Base-by-base conservation (phyloP, 2,888 invertebrate genomes). In the Phorcus lineatus region DNA sequence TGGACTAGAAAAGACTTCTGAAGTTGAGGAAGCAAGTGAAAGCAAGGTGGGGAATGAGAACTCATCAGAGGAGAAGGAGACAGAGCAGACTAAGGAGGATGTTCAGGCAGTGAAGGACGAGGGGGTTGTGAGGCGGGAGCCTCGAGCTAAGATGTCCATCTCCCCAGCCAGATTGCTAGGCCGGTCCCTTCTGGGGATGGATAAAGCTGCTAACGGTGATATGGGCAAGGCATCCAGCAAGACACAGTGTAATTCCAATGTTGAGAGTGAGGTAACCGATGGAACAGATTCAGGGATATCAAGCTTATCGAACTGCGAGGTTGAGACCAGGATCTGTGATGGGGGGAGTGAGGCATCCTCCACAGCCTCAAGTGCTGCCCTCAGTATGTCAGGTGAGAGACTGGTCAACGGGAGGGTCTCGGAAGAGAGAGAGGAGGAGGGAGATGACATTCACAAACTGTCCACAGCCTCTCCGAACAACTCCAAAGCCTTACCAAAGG, bases 401-500 rank as follows among this genome's bases (percentile, higher is more conserved):
- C 31, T 70, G 31, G 19, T 13, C 11, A 70, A 70, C 19, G 70
- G 70, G 11, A 16, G 16, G 28, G 70, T n/a, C 2, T 31, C 11
- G 2, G 70, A 70, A 19, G 55, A 22, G 24, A 54, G 24, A 36
- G 74, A 22, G 55, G 76, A 76, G n/a, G 67, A 28, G 36, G 67
- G 7, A 76, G 76, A 55, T 16, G 36, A 11, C 28, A 55, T 31
- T n/a, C 17, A 11, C 13, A 70, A 31, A 36, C 31, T 36, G 19
- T 70, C 70, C n/a, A 0, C 70, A 31, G 36, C 28, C 36, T 36
- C 31, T 11, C 16, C 70, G 16, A n/a, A 40, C 36, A 36, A 31
- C 16, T 62, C 62, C 28, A 77, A 77, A 13, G 55, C 53, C 13
- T 57, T 62, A 16, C 81, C 74, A 19, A 79, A 77, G 70, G 84